Evolutionary conservation across 2,888 invertebrate genomes (phyloP).

Genomic region (Troides oblongomaculatus): DNA sequence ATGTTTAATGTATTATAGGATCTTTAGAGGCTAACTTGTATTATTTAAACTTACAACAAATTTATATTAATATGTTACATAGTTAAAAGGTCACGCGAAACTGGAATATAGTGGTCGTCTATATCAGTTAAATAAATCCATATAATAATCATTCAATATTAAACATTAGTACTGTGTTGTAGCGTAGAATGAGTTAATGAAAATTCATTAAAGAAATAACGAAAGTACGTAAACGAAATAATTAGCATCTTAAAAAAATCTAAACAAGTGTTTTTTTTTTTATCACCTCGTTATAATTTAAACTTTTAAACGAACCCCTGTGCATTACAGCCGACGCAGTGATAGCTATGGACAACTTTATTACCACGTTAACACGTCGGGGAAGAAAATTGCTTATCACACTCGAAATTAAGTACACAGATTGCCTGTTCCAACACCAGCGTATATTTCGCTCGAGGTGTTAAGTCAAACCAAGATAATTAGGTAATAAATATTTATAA

Average conservation of each 20-base stretch:
- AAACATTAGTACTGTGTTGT: no score
- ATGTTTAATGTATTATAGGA: no score
- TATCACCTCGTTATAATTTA: slow-evolving; percentile 36
- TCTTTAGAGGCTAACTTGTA: no score
- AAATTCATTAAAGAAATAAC: slow-evolving; percentile 3
- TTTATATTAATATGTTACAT: no score
- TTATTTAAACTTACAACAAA: no score
- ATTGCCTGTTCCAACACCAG: slow-evolving; percentile 47
- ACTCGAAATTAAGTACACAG: slow-evolving; percentile 32
- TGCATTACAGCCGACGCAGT: slow-evolving; percentile 38
- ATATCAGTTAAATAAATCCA: no score
- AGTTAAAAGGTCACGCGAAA: no score
- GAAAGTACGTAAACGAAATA: slow-evolving; percentile 21
- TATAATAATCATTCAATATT: no score
- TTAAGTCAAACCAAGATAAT: slow-evolving; percentile 64
- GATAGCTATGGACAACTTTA: slow-evolving; percentile 56
- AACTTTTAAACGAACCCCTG: slow-evolving; percentile 40
- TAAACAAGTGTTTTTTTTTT: slow-evolving; percentile 34
- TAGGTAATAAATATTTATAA: slow-evolving; percentile 78
- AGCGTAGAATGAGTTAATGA: no score
- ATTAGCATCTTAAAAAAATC: slow-evolving; percentile 32
- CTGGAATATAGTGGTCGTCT: no score
- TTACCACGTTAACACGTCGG: slow-evolving; percentile 51
- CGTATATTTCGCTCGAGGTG: slow-evolving; percentile 54
- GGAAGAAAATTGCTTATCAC: slow-evolving; percentile 36